A percentile compares a stretch with the other conserved stretches of the same genome.
Evolutionary conservation across 2,797 vertebrate species (phyloP).

Genomic region (Rhadinocentrus ornatus): DNA sequence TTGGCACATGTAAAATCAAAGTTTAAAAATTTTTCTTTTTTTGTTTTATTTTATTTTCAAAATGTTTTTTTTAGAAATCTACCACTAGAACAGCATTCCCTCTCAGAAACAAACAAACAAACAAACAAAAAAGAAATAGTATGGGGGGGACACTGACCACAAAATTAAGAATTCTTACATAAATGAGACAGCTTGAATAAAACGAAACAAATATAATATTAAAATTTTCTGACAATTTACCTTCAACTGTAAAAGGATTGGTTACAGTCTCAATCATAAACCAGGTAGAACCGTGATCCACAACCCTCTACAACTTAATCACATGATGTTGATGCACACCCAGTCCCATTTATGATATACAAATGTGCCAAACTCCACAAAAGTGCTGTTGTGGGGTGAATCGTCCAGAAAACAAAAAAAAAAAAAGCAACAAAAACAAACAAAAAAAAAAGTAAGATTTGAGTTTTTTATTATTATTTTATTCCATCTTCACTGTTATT

Average conservation of each 20-base stretch:
- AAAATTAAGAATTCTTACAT: constrained; percentile 80
- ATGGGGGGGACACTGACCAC: constrained; percentile 52
- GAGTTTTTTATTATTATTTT: constrained; percentile 11
- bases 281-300: constrained; percentile 52
- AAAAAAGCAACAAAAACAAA: background rate
- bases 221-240: constrained; percentile 84
- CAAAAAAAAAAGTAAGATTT: constrained; percentile 6
- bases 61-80: constrained; percentile 90
- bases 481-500: constrained; percentile 9
- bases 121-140: constrained; percentile 5
- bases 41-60: constrained; percentile 81
- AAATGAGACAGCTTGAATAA: constrained; percentile 89
- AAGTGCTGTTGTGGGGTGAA: constrained; percentile 40
- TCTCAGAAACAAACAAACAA: constrained; percentile 75
- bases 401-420: constrained; percentile 13
- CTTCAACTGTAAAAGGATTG: constrained; percentile 65
- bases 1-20: constrained; percentile 91
- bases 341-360: constrained; percentile 68
- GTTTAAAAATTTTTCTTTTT: constrained; percentile 78
- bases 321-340: constrained; percentile 64
- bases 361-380: constrained; percentile 74
- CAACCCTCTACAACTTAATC: constrained; percentile 66
- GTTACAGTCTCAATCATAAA: constrained; percentile 55
- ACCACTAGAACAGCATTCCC: constrained; percentile 91
- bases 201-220: constrained; percentile 91